phyloP scores from a whole-genome alignment of 2,797 vertebrate species.

The Crenichthys baileyi region DNA sequence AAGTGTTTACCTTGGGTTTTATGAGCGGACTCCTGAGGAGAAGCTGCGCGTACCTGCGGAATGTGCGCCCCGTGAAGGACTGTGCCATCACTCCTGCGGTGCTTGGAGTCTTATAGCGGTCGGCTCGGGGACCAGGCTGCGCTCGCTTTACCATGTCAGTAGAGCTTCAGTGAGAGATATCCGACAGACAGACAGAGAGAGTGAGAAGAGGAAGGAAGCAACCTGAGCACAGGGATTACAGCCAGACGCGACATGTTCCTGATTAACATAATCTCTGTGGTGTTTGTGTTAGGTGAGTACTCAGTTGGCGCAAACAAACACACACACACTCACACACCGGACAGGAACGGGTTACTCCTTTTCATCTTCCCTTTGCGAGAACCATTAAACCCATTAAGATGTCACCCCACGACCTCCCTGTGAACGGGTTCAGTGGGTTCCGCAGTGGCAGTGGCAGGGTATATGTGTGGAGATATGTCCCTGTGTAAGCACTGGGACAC shows the following conservation, averaged over 20 bases:
- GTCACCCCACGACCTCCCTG: background rate
- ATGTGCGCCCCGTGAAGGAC: slow-evolving; percentile 32
- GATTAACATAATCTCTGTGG: slow-evolving; percentile 51
- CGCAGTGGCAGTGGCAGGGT: background rate
- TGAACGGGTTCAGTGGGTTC: background rate
- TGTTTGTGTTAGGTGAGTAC: slow-evolving; percentile 69
- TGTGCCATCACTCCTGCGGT: background rate
- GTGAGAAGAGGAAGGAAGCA: slow-evolving; percentile 4
- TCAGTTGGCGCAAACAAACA: background rate
- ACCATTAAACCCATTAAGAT: background rate
- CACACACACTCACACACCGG: background rate
- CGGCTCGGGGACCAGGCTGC: slow-evolving; percentile 15
- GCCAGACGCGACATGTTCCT: slow-evolving; percentile 59
- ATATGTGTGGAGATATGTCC: background rate
- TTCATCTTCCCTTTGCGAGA: too few species aligned
- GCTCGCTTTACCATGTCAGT: slow-evolving; percentile 44
- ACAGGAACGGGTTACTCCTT: background rate
- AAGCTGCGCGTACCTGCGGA: slow-evolving; percentile 18
- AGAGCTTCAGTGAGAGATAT: slow-evolving; percentile 33
- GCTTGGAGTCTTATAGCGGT: slow-evolving; percentile 25
- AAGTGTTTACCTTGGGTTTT: background rate
- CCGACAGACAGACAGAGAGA: background rate
- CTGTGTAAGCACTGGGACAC: background rate
- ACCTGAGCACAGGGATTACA: slow-evolving; percentile 49
- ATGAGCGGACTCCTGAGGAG: slow-evolving; percentile 12